Conservation (phyloP, 1,140 invertebrate species). For the Bombus waltoni region DNA sequence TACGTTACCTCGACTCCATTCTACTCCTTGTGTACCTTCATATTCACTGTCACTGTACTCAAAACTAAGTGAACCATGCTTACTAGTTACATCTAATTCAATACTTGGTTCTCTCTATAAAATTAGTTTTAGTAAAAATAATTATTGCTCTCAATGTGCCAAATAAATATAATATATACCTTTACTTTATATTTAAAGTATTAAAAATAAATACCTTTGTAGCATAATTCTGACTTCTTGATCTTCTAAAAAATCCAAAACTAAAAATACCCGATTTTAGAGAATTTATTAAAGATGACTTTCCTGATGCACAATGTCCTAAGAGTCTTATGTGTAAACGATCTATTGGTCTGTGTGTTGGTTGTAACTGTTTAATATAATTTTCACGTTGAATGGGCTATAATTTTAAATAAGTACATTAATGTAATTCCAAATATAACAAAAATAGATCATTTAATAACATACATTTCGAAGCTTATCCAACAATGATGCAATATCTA, state of each 20-base stretch:
- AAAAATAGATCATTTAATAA: conserved; percentile 21
- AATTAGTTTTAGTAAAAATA: conserved; percentile 8
- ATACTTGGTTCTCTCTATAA: conserved; percentile 81
- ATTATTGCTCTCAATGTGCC: neutral
- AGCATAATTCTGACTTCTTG: conserved; percentile 80
- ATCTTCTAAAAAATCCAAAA: conserved; percentile 85
- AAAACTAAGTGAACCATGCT: conserved; percentile 86
- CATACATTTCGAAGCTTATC: conserved; percentile 87
- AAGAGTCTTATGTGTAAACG: conserved; percentile 90
- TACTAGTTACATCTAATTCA: conserved; percentile 85
- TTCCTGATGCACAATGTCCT: conserved; percentile 90
- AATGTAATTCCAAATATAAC: neutral
- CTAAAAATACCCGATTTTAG: conserved; percentile 88
- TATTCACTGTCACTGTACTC: conserved; percentile 83
- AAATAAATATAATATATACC: neutral
- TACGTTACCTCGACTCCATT: conserved; percentile 79
- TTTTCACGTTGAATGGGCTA: conserved; percentile 83
- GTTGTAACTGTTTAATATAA: conserved; percentile 88
- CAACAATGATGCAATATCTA: conserved; percentile 89
- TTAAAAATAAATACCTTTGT: conserved; percentile 71
- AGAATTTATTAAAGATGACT: conserved; percentile 89
- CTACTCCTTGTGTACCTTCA: conserved; percentile 80
- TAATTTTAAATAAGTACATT: conserved; percentile 31
- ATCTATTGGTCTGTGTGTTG: conserved; percentile 85
- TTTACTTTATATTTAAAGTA: neutral